These are phyloP conservation scores for Hystrix cristata DNA, from an alignment of 2,113 vertebrate genomes.

Conservation along the genomic window DNA sequence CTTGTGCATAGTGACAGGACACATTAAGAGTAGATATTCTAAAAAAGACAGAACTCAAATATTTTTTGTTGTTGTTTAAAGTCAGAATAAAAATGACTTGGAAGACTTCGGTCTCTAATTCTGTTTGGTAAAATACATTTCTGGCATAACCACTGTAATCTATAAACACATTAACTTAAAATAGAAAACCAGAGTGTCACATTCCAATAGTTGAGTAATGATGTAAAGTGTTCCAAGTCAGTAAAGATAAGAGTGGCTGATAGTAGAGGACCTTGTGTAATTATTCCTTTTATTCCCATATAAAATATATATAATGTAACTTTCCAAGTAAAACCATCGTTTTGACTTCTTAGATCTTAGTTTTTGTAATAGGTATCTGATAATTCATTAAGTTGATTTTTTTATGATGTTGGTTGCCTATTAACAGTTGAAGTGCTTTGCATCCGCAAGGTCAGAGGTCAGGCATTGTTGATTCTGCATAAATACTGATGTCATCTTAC, in stretches of 20 bases:
- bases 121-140: neutral
- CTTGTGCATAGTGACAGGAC: neutral
- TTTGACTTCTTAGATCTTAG: neutral
- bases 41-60: neutral
- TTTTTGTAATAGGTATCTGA: neutral
- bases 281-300: neutral
- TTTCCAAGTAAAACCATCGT: neutral
- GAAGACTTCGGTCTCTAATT: neutral
- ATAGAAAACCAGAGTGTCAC: neutral
- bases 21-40: neutral
- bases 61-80: neutral
- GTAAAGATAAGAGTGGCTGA: neutral
- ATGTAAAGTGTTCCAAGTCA: neutral
- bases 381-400: neutral
- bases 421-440: neutral
- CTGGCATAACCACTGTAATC: neutral
- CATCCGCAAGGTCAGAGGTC: neutral
- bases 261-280: neutral
- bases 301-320: neutral
- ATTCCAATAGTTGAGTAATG: neutral
- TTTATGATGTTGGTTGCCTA: neutral
- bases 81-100: neutral
- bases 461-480: neutral
- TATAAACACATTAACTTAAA: neutral
- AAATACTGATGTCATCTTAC: neutral